A percentile compares a stretch with the other conserved stretches of the same genome.
Conservation (phyloP, 1,140 invertebrate genomes). For the Trichogramma pretiosum region DNA sequence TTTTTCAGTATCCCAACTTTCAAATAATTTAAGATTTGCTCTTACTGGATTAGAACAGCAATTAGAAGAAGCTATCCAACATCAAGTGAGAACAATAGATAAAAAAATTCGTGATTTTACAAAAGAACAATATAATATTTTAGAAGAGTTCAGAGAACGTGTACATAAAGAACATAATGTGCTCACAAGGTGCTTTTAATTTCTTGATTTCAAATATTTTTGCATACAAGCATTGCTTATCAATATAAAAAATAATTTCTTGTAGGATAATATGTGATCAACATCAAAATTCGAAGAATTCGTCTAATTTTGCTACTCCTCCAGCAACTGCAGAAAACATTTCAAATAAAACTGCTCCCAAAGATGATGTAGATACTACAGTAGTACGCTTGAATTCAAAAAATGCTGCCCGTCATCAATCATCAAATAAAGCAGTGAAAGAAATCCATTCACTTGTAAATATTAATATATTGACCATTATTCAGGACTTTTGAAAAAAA, state of each 20-base stretch:
- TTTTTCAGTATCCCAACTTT: constrained; percentile 32
- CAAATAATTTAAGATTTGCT: constrained; percentile 31
- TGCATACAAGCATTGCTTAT: not conserved
- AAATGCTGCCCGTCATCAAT: not conserved
- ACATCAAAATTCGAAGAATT: constrained; percentile 19
- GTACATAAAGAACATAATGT: constrained; percentile 44
- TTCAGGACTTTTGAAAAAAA: not conserved
- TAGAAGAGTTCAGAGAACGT: constrained; percentile 44
- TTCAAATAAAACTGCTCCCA: constrained; percentile 24
- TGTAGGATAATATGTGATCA: constrained; percentile 28
- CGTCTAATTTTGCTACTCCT: constrained; percentile 24
- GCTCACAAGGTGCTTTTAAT: constrained; percentile 35
- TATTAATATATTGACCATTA: not conserved
- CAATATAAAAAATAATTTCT: constrained; percentile 2
- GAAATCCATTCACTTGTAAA: constrained; percentile 5
- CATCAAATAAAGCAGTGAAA: constrained; percentile 1
- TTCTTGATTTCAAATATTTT: not conserved
- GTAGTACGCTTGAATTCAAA: not conserved
- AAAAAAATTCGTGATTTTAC: constrained; percentile 46
- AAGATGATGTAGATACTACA: constrained; percentile 19
- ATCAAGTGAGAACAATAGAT: constrained; percentile 40
- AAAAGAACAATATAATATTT: constrained; percentile 43
- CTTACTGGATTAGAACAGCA: constrained; percentile 44
- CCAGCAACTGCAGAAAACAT: constrained; percentile 25
- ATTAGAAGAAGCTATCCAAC: constrained; percentile 41